A percentile compares a stretch with the other conserved stretches of the same genome.
These are phyloP conservation scores for Xylocampa areola DNA, from an alignment of 2,888 invertebrate genomes.

Conservation along the genomic window DNA sequence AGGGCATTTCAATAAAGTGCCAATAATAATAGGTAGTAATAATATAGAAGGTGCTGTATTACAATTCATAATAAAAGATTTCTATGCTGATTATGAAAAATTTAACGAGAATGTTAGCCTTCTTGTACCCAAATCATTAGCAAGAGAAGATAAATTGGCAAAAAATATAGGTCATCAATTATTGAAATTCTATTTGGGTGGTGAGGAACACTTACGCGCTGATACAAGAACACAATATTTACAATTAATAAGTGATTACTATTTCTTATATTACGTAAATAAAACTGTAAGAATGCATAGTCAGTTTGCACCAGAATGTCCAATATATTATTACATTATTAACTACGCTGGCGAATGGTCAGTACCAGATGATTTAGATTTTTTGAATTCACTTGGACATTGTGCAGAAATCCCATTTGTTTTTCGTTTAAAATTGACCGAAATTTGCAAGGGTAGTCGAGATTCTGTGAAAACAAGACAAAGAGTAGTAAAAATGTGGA, in stretches of 20 bases:
- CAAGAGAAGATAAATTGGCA: constrained; percentile 66
- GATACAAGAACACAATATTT: constrained; percentile 78
- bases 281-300: constrained; percentile 79
- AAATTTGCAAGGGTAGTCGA: constrained; percentile 74
- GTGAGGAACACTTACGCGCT: constrained; percentile 71
- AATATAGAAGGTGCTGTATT: constrained; percentile 77
- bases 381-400: constrained; percentile 78
- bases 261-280: constrained; percentile 81
- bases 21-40: constrained; percentile 83
- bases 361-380: constrained; percentile 68
- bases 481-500: constrained; percentile 84
- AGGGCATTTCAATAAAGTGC: constrained; percentile 82
- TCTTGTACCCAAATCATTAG: constrained; percentile 76
- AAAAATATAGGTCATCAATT: constrained; percentile 77
- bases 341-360: constrained; percentile 80
- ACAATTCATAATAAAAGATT: constrained; percentile 68
- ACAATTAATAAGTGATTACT: constrained; percentile 82
- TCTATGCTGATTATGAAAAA: constrained; percentile 76
- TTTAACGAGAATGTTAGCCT: constrained; percentile 74
- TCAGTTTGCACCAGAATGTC: constrained; percentile 72
- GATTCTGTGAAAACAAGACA: constrained; percentile 77
- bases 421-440: constrained; percentile 71
- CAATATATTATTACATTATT: constrained; percentile 81
- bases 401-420: constrained; percentile 80
- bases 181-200: constrained; percentile 79